Percentiles rank a stretch among this genome's conserved stretches.
Conservation (phyloP, 2,797 vertebrate species). For the Rhinophrynus dorsalis region DNA sequence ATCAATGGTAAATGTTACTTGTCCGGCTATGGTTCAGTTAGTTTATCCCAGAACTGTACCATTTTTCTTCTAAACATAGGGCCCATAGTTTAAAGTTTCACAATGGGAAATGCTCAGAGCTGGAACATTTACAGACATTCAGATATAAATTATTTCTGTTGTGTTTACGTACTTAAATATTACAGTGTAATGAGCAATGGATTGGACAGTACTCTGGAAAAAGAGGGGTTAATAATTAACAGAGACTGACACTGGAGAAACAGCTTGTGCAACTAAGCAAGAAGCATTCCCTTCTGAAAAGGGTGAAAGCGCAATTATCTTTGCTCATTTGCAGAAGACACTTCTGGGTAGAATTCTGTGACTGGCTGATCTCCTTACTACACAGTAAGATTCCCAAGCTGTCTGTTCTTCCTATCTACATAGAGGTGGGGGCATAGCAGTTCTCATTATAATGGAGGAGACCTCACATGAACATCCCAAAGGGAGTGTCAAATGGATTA, state of each 20-base stretch:
- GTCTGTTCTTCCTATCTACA: conserved; percentile 3
- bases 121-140: neutral
- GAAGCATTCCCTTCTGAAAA: conserved; percentile 3
- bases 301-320: conserved; percentile 11
- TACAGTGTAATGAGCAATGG: too few relatives aligned
- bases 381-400: conserved; percentile 3
- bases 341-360: conserved; percentile 1
- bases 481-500: conserved; percentile 35
- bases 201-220: too few relatives aligned
- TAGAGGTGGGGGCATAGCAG: neutral
- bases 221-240: too few relatives aligned
- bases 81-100: too few relatives aligned
- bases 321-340: conserved; percentile 9
- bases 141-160: neutral
- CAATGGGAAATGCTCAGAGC: too few relatives aligned
- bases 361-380: neutral
- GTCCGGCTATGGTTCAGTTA: too few relatives aligned
- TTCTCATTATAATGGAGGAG: neutral
- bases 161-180: too few relatives aligned
- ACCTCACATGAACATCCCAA: conserved; percentile 27
- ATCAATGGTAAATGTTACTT: too few relatives aligned
- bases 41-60: too few relatives aligned
- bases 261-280: neutral
- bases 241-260: neutral
- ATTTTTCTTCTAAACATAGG: too few relatives aligned